Base-by-base conservation (phyloP, 2,888 invertebrate species). In the Steinernema hermaphroditum region DNA sequence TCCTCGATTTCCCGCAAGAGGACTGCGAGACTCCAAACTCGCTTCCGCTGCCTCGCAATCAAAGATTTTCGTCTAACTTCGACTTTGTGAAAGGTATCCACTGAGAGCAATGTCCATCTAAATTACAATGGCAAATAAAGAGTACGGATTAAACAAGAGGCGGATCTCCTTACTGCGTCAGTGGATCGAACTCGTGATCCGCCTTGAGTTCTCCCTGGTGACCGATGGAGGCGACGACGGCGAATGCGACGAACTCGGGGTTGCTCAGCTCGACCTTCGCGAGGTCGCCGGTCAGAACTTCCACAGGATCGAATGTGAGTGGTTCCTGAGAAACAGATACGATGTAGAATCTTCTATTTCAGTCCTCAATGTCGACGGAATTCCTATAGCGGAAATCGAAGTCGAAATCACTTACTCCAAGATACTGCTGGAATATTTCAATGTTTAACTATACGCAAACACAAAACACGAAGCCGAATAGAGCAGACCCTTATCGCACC, bases 161-260 rank as follows among this genome's bases (percentile, higher is more conserved):
- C 75, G 81, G 46, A 62, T 83, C n/a, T 74, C 79, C 8, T 75
- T 85, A 19, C 75, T 85, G 19, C 72, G 78, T 9, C 85, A 85
- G 75, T 85, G 84, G 82, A 78, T 84, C 16, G 74, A 77, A 27
- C 62, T 76, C n/a, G 76, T 77, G 34, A 80, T 75, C 19, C 76
- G 79, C 29, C 49, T 85, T 8, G 80, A 83, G 29, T 81, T 85
- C 71, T 77, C 77, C 1, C 49, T 85, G 32, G 77, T 81, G 9
- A 75, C 76, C 27, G 78, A 82, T n/a, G 75, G 72, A 2, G 78
- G 77, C 0, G 70, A 78, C 27, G 71, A 71, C 24, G 75, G 73
- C 1, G 74, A 80, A 41, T 77, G 74, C 22, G 84, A 83, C 43
- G 85, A 85, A 54, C 54, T 85, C 46, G 82, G 77, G 16, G 80